Conservation (phyloP, 2,888 invertebrate genomes). For the Schizotus pectinicornis region DNA sequence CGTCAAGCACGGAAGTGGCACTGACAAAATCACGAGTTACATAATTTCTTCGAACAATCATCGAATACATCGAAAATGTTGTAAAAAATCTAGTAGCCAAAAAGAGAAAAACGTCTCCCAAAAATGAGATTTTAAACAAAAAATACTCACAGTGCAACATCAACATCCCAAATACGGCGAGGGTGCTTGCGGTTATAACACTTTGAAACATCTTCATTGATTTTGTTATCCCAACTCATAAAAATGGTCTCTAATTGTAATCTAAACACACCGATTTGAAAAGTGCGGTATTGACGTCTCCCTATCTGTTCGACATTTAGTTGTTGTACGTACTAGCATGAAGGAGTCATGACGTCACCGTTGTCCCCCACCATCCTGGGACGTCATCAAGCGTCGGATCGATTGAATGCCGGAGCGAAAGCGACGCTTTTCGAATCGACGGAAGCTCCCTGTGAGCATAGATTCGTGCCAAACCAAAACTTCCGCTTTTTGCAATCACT, state of each 20-base stretch:
- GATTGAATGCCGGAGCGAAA: constrained; percentile 10
- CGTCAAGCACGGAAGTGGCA: constrained; percentile 18
- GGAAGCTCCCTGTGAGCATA: no score
- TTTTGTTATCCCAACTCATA: constrained; percentile 32
- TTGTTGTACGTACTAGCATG: constrained; percentile 26
- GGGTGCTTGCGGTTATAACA: constrained; percentile 10
- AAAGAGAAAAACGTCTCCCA: no score
- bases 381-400: constrained; percentile 30
- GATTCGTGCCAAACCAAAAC: no score
- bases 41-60: constrained; percentile 6
- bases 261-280: constrained; percentile 23
- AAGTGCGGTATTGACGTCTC: constrained; percentile 28
- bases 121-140: no score
- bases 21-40: constrained; percentile 12
- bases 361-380: constrained; percentile 17
- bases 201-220: constrained; percentile 22
- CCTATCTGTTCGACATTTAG: constrained; percentile 32
- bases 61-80: no score
- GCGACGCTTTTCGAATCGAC: constrained; percentile 1
- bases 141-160: constrained; percentile 25
- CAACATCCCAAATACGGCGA: constrained; percentile 13
- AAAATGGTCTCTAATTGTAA: constrained; percentile 18
- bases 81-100: no score
- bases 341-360: constrained; percentile 29
- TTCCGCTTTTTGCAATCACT: no score